Evolutionary conservation across 1,140 invertebrate genomes (phyloP).

Genomic region (Drosophila pectinifera): DNA sequence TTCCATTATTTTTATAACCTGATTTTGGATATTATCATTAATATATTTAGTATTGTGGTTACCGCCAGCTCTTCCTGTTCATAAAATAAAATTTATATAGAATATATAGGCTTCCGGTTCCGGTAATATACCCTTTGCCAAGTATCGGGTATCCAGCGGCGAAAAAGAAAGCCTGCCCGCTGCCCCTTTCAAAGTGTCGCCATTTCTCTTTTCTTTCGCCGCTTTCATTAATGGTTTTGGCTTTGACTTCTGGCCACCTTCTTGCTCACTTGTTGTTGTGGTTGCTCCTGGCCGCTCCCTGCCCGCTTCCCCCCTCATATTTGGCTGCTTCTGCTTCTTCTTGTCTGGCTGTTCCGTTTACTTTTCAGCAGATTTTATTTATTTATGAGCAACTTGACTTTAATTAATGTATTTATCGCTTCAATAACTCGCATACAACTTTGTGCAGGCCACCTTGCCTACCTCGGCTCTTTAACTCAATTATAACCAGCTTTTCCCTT

Average conservation of each 20-base stretch:
- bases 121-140: neutral
- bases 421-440: conserved; percentile 76
- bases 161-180: neutral
- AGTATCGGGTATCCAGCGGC: neutral
- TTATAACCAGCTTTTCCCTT: conserved; percentile 26
- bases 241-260: conserved; percentile 41
- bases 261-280: conserved; percentile 7
- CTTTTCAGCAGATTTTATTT: conserved; percentile 69
- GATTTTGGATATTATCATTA: neutral
- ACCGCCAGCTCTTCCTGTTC: too few species aligned
- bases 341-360: conserved; percentile 42
- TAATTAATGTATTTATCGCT: conserved; percentile 84
- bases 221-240: conserved; percentile 41
- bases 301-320: neutral
- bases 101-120: too few species aligned
- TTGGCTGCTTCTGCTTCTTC: neutral
- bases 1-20: too few species aligned
- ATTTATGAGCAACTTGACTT: conserved; percentile 80
- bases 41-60: neutral
- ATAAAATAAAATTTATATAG: neutral
- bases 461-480: conserved; percentile 37
- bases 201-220: conserved; percentile 23
- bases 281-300: neutral
- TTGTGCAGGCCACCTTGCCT: conserved; percentile 23
- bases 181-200: conserved; percentile 15